Base-by-base conservation (phyloP, 1,140 invertebrate species). In the Cydia splendana region DNA sequence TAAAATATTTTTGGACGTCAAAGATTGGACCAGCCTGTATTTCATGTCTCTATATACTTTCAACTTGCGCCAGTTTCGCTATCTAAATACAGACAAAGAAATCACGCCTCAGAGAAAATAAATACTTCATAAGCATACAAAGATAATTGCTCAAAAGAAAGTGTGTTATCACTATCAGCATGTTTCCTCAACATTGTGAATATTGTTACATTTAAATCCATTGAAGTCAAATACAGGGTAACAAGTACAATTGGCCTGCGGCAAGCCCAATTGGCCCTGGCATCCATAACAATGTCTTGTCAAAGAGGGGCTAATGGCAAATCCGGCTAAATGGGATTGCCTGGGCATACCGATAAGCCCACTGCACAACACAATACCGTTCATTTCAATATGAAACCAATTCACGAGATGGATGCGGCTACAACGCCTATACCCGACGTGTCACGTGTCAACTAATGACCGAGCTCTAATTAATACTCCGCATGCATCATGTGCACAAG, bases 361-460 rank as follows among this genome's bases (percentile, higher is more conserved):
- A 62, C 74, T 65, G 48, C 75, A 74, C 53, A 84, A 78, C 80
- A 83, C 80, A 78, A 77, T 78, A 65, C 62, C 34, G 76, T 76
- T 80, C 79, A 82, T 81, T 86, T 80, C 81, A 85, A 87, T 87
- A 85, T 85, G 81, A 86, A 85, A 81, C 81, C 82, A 86, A 88
- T 88, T 81, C 84, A 81, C 75, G 76, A 85, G 84, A 87, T 87
- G 82, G 80, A 83, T 81, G 79, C 75, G 65, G 51, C 71, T 77
- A 78, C 76, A 78, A 79, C 79, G 76, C 74, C 79, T 79, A 76
- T 75, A 76, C 78, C 65, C 78, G 79, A 80, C 80, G 78, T 78
- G 82, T 76, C 79, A 78, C 75, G 42, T 76, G 79, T 75, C 82
- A 85, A 85, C 81, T 87, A 87, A 86, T 85, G 81, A 83, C 81